phyloP scores from a whole-genome alignment of 2,113 vertebrate species.

The Triplophysa rosa region DNA sequence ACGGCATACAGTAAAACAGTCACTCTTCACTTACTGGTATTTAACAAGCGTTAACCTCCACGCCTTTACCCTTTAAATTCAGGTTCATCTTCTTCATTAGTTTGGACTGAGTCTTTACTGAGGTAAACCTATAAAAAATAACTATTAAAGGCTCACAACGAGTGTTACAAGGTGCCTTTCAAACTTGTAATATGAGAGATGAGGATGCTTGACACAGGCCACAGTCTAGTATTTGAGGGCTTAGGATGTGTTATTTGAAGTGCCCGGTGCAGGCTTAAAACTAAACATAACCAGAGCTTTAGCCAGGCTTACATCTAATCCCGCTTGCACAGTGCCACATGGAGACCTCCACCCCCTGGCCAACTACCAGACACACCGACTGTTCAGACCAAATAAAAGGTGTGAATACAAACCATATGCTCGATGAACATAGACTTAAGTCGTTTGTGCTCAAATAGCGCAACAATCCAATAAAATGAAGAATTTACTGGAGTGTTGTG shows the following conservation, averaged over 20 bases:
- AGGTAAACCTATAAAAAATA: constrained; percentile 46
- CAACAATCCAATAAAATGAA: neutral
- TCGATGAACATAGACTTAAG: neutral
- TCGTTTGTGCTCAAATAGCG: too few species aligned
- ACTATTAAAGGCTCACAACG: constrained; percentile 37
- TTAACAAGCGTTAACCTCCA: constrained; percentile 38
- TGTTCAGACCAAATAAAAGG: constrained; percentile 9
- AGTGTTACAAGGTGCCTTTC: constrained; percentile 47
- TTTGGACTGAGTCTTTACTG: constrained; percentile 44
- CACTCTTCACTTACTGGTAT: constrained; percentile 17
- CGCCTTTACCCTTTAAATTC: constrained; percentile 35
- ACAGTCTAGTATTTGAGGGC: constrained; percentile 38
- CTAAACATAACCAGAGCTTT: constrained; percentile 48
- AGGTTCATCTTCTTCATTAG: constrained; percentile 31
- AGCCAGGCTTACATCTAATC: constrained; percentile 45
- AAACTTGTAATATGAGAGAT: constrained; percentile 47
- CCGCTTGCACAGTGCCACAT: constrained; percentile 35
- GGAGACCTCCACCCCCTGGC: constrained; percentile 28
- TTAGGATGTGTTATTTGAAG: constrained; percentile 41
- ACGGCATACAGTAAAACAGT: constrained; percentile 10
- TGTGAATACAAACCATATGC: constrained; percentile 10
- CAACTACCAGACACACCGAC: constrained; percentile 15
- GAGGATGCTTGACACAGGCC: constrained; percentile 39
- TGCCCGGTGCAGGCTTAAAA: constrained; percentile 43
- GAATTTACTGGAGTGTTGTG: neutral